Evolutionary conservation across 2,113 vertebrate genomes (phyloP), one percentile per base, ranked within the genome.

Genomic region (Pelusios castaneus): DNA sequence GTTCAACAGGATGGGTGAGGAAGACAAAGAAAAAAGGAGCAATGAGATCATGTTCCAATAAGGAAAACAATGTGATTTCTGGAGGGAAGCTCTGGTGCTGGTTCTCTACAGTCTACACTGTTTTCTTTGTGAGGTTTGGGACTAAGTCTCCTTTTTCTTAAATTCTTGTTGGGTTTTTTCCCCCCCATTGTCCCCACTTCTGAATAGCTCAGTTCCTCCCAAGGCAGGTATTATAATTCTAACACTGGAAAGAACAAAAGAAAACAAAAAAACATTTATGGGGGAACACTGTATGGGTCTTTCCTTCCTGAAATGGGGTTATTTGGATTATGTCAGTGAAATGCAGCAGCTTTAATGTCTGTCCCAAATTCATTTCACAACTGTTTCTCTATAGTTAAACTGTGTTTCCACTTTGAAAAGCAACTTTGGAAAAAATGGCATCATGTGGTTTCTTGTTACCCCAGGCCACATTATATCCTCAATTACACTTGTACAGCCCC

Each of bases 401-500:
- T n/a, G 24, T 38, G 31, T 10, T 31, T 90, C 93, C 84, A 19
- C 56, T 85, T 25, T 27, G 88, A 45, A 95, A 88, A 75, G 58
- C 43, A 55, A 84, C 17, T 11, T 1, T 34, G 88, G 8, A 31
- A 31, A 78, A 70, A 87, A 38, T 90, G 19, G 12, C 49, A 80
- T 11, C 17, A 2, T 0, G 2, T 70, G 31, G 60, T 81, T 93
- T 22, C 24, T 60, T 29, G 10, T 29, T 84, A 77, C 84, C 56
- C 25, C 43, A 60, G 45, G 60, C 81, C 34, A 84, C 89, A 73
- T 67, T 0, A 22, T 70, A 91, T 76, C 49, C 80, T 85, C 56
- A 63, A 1, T 49, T 85, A 56, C 76, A 27, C 10, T 84, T 6
- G 3, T 70, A 45, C 29, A n/a, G 88, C 0, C 0, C 52, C 58